phyloP scores from a whole-genome alignment of 2,888 invertebrate species.

The Opisthograptis luteolata region DNA sequence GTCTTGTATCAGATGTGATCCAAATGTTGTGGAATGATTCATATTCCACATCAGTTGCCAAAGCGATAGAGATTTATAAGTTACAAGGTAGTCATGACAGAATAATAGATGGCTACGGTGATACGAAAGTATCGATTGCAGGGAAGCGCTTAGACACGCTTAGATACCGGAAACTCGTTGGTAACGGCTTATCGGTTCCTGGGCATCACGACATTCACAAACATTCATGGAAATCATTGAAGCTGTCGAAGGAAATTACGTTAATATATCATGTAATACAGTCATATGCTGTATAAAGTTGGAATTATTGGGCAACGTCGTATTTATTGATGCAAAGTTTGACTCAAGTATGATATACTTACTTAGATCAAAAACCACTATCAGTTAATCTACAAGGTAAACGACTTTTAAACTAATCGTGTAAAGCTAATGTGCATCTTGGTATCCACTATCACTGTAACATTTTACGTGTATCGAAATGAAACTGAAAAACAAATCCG shows the following conservation, averaged over 20 bases:
- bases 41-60: not conserved
- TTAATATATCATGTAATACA: no score
- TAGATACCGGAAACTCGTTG: constrained; percentile 33
- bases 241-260: not conserved
- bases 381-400: constrained; percentile 10
- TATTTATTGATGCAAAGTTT: not conserved
- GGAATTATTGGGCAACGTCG: not conserved
- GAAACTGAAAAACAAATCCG: not conserved
- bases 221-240: not conserved
- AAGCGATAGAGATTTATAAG: constrained; percentile 1
- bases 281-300: no score
- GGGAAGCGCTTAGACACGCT: constrained; percentile 36
- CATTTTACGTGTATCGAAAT: constrained; percentile 3
- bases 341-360: constrained; percentile 3
- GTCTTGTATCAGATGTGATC: no score
- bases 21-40: no score
- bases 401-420: constrained; percentile 19
- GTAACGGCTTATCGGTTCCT: constrained; percentile 36
- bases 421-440: constrained; percentile 10
- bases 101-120: constrained; percentile 25
- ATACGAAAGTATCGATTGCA: constrained; percentile 42
- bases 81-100: constrained; percentile 5
- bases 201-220: constrained; percentile 19
- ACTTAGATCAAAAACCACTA: constrained; percentile 1
- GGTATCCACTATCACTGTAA: not conserved